These are phyloP conservation scores for Eulimnadia texana DNA, from an alignment of 1,140 invertebrate genomes.

Conservation along the genomic window DNA sequence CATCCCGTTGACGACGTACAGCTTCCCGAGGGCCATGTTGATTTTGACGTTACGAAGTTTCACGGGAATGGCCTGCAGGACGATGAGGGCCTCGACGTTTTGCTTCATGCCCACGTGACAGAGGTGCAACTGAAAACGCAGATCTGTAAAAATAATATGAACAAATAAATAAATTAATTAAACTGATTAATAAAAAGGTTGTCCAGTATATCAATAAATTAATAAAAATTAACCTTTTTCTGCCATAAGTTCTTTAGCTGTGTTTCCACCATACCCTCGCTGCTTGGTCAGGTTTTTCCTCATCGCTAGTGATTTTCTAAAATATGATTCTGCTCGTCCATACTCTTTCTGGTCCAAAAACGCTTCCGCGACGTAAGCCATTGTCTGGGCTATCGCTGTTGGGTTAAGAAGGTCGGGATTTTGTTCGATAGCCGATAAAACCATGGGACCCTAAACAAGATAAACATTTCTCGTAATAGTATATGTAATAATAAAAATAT, in stretches of 20 bases:
- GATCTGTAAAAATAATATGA: constrained; percentile 38
- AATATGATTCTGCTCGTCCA: constrained; percentile 48
- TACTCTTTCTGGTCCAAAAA: constrained; percentile 47
- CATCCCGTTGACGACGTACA: constrained; percentile 53
- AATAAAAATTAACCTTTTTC: constrained; percentile 20
- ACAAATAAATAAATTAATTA: constrained; percentile 19
- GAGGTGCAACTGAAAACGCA: constrained; percentile 59
- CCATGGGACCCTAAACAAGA: constrained; percentile 41
- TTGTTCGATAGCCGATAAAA: constrained; percentile 47
- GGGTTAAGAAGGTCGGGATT: constrained; percentile 40
- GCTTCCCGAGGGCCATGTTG: constrained; percentile 53
- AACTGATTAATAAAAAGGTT: background rate
- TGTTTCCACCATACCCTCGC: constrained; percentile 33
- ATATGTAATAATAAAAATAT: too few relatives aligned
- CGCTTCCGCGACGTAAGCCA: constrained; percentile 50
- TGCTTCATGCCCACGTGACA: constrained; percentile 51
- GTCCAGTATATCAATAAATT: constrained; percentile 6
- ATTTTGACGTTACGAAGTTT: constrained; percentile 50
- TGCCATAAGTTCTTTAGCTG: constrained; percentile 32
- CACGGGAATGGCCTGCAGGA: constrained; percentile 50
- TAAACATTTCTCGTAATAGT: constrained; percentile 8
- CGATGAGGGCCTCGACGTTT: constrained; percentile 41
- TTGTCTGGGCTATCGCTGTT: constrained; percentile 43
- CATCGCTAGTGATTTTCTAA: constrained; percentile 47
- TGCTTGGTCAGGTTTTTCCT: constrained; percentile 49